Evolutionary conservation across 2,888 invertebrate genomes (phyloP), one percentile per base, ranked within the genome.

Genomic region (Platycnemis pennipes): DNA sequence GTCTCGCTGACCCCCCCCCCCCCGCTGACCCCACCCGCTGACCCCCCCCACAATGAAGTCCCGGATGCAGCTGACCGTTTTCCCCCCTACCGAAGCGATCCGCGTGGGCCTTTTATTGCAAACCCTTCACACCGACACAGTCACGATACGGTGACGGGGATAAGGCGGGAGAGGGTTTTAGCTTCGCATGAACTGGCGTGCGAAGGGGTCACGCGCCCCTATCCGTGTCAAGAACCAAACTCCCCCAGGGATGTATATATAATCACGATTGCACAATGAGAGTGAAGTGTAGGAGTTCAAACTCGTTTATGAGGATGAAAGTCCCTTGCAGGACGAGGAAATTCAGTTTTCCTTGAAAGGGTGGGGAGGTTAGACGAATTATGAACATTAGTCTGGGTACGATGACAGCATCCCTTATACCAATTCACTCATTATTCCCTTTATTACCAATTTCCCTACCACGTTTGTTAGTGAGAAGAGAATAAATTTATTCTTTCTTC

Each of bases 51-150:
- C 11, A 2, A 22, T 37, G 77, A 11, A 77, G 31, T 26, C 5
- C 77, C n/a, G 16, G 31, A 1, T 37, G 13, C 13, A 1, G 31
- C 37, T 37, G 77, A 77, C 31, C 77, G 16, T 16, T 37, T 77
- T 37, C 37, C n/a, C 26, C 4, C 31, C 77, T 2, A 16, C 37
- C 31, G 31, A 31, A 26, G 77, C 31, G 77, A 77, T 77, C 16
- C 77, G 77, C 63, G 63, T 8, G 37, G 77, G 26, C n/a, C 77
- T 77, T 77, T 77, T 77, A 77, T 77, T 77, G 77, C 77, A 16
- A n/a, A n/a, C n/a, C 13, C 26, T 37, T 37, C 77, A 31, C n/a
- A n/a, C 63, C 19, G 63, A 13, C 77, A 16, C 13, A 37, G 77
- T 77, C 77, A 37, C 13, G 77, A 77, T 77, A 77, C 11, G 77